These are phyloP conservation scores for Anoplolepis gracilipes DNA, from an alignment of 1,140 invertebrate genomes.

Conservation along the genomic window DNA sequence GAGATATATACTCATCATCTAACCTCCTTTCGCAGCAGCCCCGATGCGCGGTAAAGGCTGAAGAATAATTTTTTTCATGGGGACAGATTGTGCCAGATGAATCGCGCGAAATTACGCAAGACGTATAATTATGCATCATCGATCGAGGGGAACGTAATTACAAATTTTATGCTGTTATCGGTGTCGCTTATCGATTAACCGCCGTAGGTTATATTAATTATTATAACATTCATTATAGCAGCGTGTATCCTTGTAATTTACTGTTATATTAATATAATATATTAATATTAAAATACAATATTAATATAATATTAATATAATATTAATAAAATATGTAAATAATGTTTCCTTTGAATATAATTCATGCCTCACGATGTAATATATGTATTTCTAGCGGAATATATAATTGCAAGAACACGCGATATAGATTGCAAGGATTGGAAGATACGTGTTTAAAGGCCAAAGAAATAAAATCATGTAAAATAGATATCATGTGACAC, in stretches of 20 bases:
- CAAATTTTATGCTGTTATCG: slow-evolving; percentile 28
- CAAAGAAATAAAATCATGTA: no score
- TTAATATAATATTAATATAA: no score
- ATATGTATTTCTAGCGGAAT: neutral
- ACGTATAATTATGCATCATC: slow-evolving; percentile 45
- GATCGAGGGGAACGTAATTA: slow-evolving; percentile 23
- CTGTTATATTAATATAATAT: no score
- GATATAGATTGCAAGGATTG: neutral
- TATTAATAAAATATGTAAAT: no score
- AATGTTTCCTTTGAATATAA: neutral
- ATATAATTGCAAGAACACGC: neutral
- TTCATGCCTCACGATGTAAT: neutral
- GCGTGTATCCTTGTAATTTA: neutral
- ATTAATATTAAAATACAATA: no score
- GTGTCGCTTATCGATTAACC: neutral
- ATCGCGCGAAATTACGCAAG: neutral
- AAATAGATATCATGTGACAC: neutral
- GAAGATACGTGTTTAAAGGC: neutral
- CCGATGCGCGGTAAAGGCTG: neutral
- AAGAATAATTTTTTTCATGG: slow-evolving; percentile 18
- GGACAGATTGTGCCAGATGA: neutral
- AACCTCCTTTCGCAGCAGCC: slow-evolving; percentile 33
- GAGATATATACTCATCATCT: neutral
- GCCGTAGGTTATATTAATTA: slow-evolving; percentile 30
- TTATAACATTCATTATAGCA: no score